A percentile compares a stretch with the other conserved stretches of the same genome.
These are phyloP conservation scores for Enteromius argenteus DNA, from an alignment of 2,797 vertebrate genomes.

Conservation along the genomic window DNA sequence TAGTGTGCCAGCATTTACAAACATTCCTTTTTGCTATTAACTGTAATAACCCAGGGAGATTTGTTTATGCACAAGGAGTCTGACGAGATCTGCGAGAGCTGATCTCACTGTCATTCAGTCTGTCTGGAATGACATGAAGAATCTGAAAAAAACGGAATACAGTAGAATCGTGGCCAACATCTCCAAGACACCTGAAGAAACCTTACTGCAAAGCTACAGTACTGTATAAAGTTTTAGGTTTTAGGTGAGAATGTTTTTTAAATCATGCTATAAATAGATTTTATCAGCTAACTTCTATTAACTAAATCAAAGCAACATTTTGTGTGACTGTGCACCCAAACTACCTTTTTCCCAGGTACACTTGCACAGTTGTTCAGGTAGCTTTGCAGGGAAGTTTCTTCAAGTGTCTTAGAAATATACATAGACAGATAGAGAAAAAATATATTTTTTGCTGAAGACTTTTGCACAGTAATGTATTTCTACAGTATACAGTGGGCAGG, in stretches of 20 bases:
- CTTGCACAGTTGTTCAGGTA: not conserved
- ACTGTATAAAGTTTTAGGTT: not conserved
- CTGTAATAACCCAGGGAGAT: not conserved
- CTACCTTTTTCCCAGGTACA: too few species aligned
- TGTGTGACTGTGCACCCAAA: not conserved
- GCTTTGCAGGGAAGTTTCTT: not conserved
- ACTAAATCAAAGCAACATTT: not conserved
- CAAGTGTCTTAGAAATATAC: not conserved
- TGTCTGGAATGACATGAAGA: not conserved
- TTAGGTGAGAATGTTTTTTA: not conserved
- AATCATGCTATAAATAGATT: too few species aligned
- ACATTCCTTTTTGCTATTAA: not conserved
- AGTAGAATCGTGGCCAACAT: not conserved
- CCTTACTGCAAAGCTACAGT: not conserved
- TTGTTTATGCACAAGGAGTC: not conserved
- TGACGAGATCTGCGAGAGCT: too few species aligned
- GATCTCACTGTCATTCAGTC: not conserved
- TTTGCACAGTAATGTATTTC: not conserved
- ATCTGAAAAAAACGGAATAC: not conserved
- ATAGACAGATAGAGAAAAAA: not conserved
- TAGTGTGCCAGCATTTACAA: not conserved
- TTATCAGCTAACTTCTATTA: too few species aligned
- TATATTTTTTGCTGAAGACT: too few species aligned
- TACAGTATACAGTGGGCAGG: not conserved
- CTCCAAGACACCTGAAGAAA: not conserved